Conservation (phyloP, 2,113 vertebrate genomes). For the Paratilapia polleni region DNA sequence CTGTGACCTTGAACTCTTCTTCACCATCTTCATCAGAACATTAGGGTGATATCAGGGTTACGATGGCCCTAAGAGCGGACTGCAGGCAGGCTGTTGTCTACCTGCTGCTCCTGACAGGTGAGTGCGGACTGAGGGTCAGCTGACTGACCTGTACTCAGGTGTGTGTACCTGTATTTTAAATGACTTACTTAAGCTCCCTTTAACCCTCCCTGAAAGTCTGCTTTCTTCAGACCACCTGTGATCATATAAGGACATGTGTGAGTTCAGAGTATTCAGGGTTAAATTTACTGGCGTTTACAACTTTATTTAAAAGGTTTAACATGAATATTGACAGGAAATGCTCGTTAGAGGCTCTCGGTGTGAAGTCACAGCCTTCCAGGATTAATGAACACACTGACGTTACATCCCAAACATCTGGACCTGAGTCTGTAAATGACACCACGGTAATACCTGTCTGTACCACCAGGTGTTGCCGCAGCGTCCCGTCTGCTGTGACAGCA, state of each 20-base stretch:
- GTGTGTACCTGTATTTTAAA: neutral
- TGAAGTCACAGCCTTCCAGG: neutral
- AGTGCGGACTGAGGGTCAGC: neutral
- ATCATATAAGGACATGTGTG: neutral
- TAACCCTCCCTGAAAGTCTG: neutral
- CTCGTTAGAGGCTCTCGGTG: neutral
- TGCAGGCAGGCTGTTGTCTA: conserved; percentile 24
- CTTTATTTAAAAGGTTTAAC: neutral
- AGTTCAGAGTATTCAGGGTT: neutral
- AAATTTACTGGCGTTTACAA: neutral
- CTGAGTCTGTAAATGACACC: neutral
- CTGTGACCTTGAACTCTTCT: conserved; percentile 31
- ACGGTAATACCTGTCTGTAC: neutral
- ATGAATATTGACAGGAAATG: neutral
- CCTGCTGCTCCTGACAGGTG: conserved; percentile 50
- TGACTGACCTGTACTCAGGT: neutral
- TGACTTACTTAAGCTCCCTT: neutral
- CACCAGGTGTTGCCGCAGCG: neutral
- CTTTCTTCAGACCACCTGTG: neutral
- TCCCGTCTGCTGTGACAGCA: neutral
- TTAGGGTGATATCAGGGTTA: neutral
- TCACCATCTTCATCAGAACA: neutral
- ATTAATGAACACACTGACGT: neutral
- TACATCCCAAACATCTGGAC: neutral
- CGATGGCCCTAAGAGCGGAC: conserved; percentile 38